Conservation (phyloP, 2,888 invertebrate genomes). For the Rotaria macrura region DNA sequence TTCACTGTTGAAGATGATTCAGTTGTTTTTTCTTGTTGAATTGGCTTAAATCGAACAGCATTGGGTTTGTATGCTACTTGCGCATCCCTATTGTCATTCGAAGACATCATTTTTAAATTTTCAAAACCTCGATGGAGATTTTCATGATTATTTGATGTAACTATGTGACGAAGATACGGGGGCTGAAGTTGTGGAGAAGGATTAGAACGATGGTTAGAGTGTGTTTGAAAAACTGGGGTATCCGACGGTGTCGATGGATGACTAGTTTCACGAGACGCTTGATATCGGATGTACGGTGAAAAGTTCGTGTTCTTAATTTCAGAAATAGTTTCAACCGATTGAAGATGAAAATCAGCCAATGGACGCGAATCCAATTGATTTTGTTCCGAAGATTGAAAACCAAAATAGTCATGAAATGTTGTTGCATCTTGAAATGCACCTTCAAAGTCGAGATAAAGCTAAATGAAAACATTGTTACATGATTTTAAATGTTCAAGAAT, state of each 20-base stretch:
- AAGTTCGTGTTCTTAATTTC: neutral
- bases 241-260: neutral
- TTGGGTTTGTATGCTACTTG: neutral
- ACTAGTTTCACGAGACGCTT: neutral
- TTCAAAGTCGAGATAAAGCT: conserved; percentile 1
- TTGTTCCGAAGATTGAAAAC: neutral
- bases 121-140: neutral
- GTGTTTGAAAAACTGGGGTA: neutral
- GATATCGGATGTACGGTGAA: neutral
- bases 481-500: neutral
- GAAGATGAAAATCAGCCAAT: neutral
- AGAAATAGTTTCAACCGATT: conserved; percentile 13
- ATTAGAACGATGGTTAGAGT: neutral
- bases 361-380: neutral
- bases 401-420: conserved; percentile 1
- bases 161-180: neutral
- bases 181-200: neutral
- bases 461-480: neutral
- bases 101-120: neutral
- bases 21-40: neutral
- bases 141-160: neutral
- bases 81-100: neutral
- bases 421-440: neutral
- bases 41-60: neutral
- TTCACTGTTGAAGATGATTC: neutral